Evolutionary conservation across 1,140 invertebrate species (phyloP), one percentile per base, ranked within the genome.

Genomic region (Meloidogyne floridensis): DNA sequence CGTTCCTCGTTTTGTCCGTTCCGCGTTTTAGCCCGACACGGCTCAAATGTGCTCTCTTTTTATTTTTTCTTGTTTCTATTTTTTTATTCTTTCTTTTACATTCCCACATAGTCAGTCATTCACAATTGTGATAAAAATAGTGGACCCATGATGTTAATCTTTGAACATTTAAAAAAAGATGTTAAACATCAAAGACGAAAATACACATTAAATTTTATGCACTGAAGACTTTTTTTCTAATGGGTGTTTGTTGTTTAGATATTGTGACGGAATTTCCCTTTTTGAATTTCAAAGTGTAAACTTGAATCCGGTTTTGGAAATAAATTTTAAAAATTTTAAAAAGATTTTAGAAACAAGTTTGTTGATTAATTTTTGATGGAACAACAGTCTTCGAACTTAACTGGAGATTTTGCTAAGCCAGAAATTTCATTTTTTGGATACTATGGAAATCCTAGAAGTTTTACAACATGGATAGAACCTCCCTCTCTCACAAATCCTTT

Each of bases 331-430:
- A 59, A 4, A 59, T 59, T 59, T 59, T 59, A 13, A 2, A 15
- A 2, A 65, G n/a, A 3, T n/a, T 65, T 65, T 65, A 65, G 5
- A 65, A 65, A n/a, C n/a, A 54, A 10, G 10, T 54, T 6, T 65
- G 18, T 1, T 65, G 0, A 65, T 6, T 2, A 65, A 65, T 7
- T 65, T 65, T n/a, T 6, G n/a, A 65, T 65, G 59, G 59, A n/a
- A 65, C 15, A 65, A 65, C 59, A 65, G n/a, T n/a, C 59, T 65
- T 65, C n/a, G n/a, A n/a, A n/a, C 5, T 65, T 7, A 18, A 7
- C 59, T 65, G 83, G 47, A 51, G 59, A 20, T 53, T 84, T 84
- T 76, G 85, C 82, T 3, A 82, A 86, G 56, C 84, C 84, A 47
- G 11, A 43, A 18, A 65, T 2, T 5, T n/a, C 59, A 2, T 6